These are phyloP conservation scores for Athalia cordata DNA, from an alignment of 2,888 invertebrate genomes.

Conservation along the genomic window DNA sequence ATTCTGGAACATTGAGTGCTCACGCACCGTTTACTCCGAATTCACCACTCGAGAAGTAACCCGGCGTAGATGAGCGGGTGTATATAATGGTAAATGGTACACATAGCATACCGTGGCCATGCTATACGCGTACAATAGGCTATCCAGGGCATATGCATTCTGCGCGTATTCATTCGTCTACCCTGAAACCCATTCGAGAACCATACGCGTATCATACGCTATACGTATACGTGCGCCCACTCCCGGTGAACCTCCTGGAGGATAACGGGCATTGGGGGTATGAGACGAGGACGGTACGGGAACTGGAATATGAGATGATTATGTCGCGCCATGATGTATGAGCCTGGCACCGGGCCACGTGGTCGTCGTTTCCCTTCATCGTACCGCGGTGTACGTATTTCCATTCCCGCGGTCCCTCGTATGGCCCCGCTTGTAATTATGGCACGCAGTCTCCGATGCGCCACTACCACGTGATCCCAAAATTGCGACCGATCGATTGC, in stretches of 20 bases:
- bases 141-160: neutral
- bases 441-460: neutral
- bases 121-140: neutral
- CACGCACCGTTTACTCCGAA: slow-evolving; percentile 31
- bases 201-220: neutral
- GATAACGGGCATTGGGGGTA: slow-evolving; percentile 54
- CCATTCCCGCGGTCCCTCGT: neutral
- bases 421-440: neutral
- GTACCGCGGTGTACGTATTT: neutral
- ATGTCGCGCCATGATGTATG: slow-evolving; percentile 67
- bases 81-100: neutral
- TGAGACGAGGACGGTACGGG: slow-evolving; percentile 46
- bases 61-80: neutral
- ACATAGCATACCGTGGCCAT: neutral
- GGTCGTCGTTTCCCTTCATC: slow-evolving; percentile 50
- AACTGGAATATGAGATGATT: slow-evolving; percentile 64
- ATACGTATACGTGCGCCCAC: neutral
- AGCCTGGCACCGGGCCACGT: slow-evolving; percentile 65
- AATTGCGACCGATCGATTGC: too few relatives aligned
- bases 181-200: too few relatives aligned
- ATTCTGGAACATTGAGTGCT: slow-evolving; percentile 44
- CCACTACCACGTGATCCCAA: too few relatives aligned
- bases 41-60: slow-evolving; percentile 34
- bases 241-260: slow-evolving; percentile 51
- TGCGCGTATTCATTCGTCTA: neutral